Percentiles rank a stretch among this genome's conserved stretches.
These are phyloP conservation scores for Cynaeus angustus DNA, from an alignment of 2,888 invertebrate species.

Conservation along the genomic window DNA sequence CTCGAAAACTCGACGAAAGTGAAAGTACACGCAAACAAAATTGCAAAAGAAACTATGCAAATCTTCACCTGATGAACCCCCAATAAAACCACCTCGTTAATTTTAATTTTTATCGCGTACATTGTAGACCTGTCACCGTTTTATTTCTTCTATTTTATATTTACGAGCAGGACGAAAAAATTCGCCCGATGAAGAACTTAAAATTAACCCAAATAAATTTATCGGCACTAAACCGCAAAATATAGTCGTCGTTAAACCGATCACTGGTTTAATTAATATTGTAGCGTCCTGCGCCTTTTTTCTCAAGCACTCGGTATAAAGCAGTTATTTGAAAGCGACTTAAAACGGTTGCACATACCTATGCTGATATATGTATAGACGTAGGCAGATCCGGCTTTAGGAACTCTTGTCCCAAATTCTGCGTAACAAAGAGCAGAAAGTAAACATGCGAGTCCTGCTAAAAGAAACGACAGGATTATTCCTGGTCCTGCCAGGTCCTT, in stretches of 20 bases:
- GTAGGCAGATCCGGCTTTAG: constrained; percentile 94
- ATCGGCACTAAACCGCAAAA: constrained; percentile 25
- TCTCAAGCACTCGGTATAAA: constrained; percentile 19
- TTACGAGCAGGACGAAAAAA: not conserved
- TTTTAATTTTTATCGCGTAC: not conserved
- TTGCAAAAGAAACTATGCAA: constrained; percentile 8
- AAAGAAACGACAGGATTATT: constrained; percentile 81
- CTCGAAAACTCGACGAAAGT: not conserved
- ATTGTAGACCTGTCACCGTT: too few species aligned
- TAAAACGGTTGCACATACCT: constrained; percentile 66
- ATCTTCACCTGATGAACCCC: constrained; percentile 3
- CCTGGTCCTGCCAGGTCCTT: constrained; percentile 89
- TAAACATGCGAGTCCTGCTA: constrained; percentile 89
- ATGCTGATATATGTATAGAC: constrained; percentile 95
- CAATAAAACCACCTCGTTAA: not conserved
- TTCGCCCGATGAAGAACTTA: constrained; percentile 6
- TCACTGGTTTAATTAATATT: constrained; percentile 34
- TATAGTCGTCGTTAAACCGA: constrained; percentile 31
- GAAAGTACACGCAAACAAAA: constrained; percentile 10
- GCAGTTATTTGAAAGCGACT: constrained; percentile 17
- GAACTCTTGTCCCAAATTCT: constrained; percentile 90
- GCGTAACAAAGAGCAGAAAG: constrained; percentile 91
- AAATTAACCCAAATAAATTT: constrained; percentile 27
- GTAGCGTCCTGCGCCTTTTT: constrained; percentile 21
- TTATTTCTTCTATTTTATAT: constrained; percentile 2